Base-by-base conservation (phyloP, 2,888 invertebrate genomes). In the Empis livida region DNA sequence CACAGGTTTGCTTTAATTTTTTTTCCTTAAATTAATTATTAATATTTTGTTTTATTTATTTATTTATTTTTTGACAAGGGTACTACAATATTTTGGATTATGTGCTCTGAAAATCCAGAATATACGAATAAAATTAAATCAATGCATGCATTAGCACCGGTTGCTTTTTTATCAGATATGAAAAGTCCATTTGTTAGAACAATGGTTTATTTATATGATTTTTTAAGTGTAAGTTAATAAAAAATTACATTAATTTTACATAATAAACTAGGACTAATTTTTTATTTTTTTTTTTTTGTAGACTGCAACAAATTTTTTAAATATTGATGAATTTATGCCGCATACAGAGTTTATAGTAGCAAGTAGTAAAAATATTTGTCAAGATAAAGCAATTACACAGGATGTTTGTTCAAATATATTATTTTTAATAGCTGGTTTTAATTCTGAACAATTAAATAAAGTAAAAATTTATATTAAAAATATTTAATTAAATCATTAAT, bases 361-460 rank as follows among this genome's bases (percentile, higher is more conserved):
- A 54, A 67, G 65, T 56, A 68, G 63, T 46, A 64, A 67, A 55
- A 60, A 63, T 27, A 60, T 75, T 10, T 77, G 77, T 56, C 68
- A 68, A 45, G 71, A 75, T 57, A 67, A 69, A 50, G 68, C 71
- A 32, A 68, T 70, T 51, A 70, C 72, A 10, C 73, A 74, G 57
- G 61, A 67, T 41, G 59, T 80, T 16, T 84, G 82, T 59, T 68
- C 75, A 45, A 73, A 77, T 55, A 61, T 77, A 32, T 63, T 82
- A 32, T 80, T 81, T 60, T 60, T 80, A 44, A 66, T 80, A 2
- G 75, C 74, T 38, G 83, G 83, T 42, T 73, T 70, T 52, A 76
- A 76, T 65, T 67, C 70, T 6, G 64, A 71, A 40, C 74, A 78
- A 58, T 62, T 79, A 50, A 79, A 81, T 63, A 68, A 66, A 62